Conservation (phyloP, 1,140 invertebrate genomes). For the Alviniconcha marisindica region DNA sequence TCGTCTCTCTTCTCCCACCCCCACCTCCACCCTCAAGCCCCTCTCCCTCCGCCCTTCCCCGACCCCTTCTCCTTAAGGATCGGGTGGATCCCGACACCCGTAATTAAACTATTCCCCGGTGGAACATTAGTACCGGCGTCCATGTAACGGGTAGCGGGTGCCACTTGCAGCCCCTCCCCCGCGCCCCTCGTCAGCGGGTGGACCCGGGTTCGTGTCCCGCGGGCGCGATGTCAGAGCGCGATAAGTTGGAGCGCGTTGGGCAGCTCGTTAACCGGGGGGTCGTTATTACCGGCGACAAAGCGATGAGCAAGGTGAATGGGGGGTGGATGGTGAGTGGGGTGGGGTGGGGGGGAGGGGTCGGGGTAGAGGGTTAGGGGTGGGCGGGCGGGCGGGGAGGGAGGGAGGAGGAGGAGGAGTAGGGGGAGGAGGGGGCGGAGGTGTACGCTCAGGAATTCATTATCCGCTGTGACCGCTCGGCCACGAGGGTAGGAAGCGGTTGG, state of each 20-base stretch:
- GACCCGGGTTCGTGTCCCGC: neutral
- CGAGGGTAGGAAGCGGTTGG: neutral
- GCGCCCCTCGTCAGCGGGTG: neutral
- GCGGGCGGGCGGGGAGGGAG: neutral
- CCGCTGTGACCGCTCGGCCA: neutral
- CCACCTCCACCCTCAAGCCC: too few relatives aligned
- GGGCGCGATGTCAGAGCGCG: neutral
- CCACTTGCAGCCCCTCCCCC: neutral
- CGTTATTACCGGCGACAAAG: slow-evolving; percentile 2
- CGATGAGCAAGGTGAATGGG: neutral
- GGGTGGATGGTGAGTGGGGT: neutral
- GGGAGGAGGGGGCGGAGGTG: neutral
- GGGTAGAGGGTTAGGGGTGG: neutral
- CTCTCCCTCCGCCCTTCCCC: neutral
- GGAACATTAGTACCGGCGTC: slow-evolving; percentile 10
- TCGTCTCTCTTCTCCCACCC: neutral
- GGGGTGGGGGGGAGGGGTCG: too few relatives aligned
- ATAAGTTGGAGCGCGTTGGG: neutral
- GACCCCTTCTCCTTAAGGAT: neutral
- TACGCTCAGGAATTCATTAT: neutral
- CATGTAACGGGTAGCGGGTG: slow-evolving; percentile 31
- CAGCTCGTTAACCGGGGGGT: neutral
- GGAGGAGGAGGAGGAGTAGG: neutral
- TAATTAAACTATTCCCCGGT: slow-evolving; percentile 18
- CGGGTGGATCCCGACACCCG: slow-evolving; percentile 26